Evolutionary conservation across 1,140 invertebrate species (phyloP).

Genomic region (Arion vulgaris): DNA sequence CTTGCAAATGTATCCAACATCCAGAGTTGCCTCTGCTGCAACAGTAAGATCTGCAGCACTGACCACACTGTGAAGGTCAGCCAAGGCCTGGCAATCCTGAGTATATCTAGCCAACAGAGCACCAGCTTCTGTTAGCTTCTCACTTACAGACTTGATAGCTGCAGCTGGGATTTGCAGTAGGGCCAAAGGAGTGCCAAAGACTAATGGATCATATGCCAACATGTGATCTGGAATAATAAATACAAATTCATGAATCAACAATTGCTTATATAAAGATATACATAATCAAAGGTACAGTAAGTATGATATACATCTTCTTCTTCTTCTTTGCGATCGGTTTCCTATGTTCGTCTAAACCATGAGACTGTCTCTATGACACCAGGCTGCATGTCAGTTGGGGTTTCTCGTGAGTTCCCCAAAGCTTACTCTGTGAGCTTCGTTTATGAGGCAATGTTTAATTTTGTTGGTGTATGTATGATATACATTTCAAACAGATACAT

Average conservation of each 20-base stretch:
- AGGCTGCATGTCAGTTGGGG: too few relatives aligned
- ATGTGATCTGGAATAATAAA: constrained; percentile 66
- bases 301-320: too few relatives aligned
- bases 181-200: constrained; percentile 74
- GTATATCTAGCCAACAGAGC: constrained; percentile 73
- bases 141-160: constrained; percentile 73
- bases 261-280: too few relatives aligned
- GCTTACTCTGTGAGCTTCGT: too few relatives aligned
- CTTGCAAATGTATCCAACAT: constrained; percentile 88
- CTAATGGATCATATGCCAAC: constrained; percentile 71
- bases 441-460: too few relatives aligned
- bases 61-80: constrained; percentile 67
- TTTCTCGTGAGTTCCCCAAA: too few relatives aligned
- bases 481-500: too few relatives aligned
- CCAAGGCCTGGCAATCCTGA: constrained; percentile 72
- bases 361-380: too few relatives aligned
- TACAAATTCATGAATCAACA: neutral
- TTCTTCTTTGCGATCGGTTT: too few relatives aligned
- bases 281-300: too few relatives aligned
- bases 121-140: constrained; percentile 71
- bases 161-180: constrained; percentile 74
- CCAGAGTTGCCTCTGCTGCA: constrained; percentile 79
- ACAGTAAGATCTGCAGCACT: constrained; percentile 62
- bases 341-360: too few relatives aligned
- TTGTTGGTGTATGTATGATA: too few relatives aligned